Percentiles rank a stretch among this genome's conserved stretches.
Evolutionary conservation across 2,113 vertebrate genomes (phyloP).

Genomic region (Anser brachyrhynchus): DNA sequence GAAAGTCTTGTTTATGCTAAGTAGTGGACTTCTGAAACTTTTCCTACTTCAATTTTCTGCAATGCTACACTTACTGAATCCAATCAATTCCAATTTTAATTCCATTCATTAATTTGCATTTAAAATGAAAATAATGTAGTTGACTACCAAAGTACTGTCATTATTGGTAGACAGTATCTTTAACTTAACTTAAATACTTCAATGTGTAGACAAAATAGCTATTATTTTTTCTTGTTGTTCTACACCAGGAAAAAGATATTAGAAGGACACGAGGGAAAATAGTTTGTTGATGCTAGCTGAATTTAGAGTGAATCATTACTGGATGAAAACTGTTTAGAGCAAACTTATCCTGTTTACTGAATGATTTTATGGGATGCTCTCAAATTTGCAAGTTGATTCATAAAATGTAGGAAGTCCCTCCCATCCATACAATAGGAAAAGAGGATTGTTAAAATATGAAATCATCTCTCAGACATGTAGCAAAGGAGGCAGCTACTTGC

Average conservation of each 20-base stretch:
- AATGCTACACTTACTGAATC: not conserved
- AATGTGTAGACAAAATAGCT: not conserved
- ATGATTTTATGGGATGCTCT: constrained; percentile 8
- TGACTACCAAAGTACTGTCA: not conserved
- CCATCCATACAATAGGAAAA: not conserved
- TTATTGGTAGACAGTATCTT: not conserved
- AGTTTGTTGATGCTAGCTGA: constrained; percentile 14
- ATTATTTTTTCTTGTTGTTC: not conserved
- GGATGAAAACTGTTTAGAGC: constrained; percentile 29
- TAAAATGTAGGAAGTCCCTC: constrained; percentile 34
- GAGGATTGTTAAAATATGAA: not conserved
- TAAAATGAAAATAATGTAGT: not conserved
- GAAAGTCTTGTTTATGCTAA: not conserved
- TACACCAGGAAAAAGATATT: not conserved
- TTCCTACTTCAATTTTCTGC: not conserved
- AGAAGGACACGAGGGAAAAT: not conserved
- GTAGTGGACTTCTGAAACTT: not conserved
- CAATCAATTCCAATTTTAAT: not conserved
- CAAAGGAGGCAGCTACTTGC: not conserved
- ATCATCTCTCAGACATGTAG: not conserved
- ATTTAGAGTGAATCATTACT: constrained; percentile 29
- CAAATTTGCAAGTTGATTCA: constrained; percentile 42
- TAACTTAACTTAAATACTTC: constrained; percentile 19
- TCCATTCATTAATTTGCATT: not conserved
- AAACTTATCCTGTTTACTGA: constrained; percentile 44